Evolutionary conservation across 2,797 vertebrate species (phyloP), one percentile per base, ranked within the genome.

Genomic region (Sandelia bainsii): DNA sequence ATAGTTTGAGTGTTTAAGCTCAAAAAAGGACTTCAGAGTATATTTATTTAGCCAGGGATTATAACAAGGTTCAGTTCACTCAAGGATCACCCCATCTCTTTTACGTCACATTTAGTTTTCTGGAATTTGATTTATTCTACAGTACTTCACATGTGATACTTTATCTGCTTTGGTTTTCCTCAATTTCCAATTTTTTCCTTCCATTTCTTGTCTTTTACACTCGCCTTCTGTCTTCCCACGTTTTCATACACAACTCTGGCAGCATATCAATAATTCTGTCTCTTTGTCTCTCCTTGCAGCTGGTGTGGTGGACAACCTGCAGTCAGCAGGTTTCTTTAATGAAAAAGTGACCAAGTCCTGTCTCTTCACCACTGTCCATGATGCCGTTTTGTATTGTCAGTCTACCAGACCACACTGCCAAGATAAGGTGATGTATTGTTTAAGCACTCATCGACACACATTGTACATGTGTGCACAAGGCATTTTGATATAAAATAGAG

Each of bases 341-440:
- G 90, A 95, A 0, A 89, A 91, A 62, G 90, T 97, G 85, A 97
- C 96, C 29, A 98, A 96, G 90, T 91, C 92, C 19, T 93, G 92
- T 60, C 90, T 98, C 71, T 99, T 99, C 81, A 90, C 93, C 60
- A 93, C 95, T 0, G 77, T 99, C 49, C 95, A 97, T 0, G 96
- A 97, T 0, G 97, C 97, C 0, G 94, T 98, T 56, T 84, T 95
- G 61, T 56, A 92, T 89, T 92, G 81, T 66, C 91, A 90, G 65
- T 78, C 62, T 53, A 50, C n/a, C n/a, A 32, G 2, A 37, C 40
- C 22, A 32, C 9, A 49, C 14, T 49, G 23, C 19, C 54, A 46
- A 19, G 29, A 68, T 0, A 48, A 84, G 82, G 88, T 87, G 49
- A 81, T 32, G 17, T 20, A 57, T n/a, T 11, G 25, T 62, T 45